Evolutionary conservation across 2,888 invertebrate species (phyloP), one percentile per base, ranked within the genome.

Genomic region (Cataglyphis altisquamis): DNA sequence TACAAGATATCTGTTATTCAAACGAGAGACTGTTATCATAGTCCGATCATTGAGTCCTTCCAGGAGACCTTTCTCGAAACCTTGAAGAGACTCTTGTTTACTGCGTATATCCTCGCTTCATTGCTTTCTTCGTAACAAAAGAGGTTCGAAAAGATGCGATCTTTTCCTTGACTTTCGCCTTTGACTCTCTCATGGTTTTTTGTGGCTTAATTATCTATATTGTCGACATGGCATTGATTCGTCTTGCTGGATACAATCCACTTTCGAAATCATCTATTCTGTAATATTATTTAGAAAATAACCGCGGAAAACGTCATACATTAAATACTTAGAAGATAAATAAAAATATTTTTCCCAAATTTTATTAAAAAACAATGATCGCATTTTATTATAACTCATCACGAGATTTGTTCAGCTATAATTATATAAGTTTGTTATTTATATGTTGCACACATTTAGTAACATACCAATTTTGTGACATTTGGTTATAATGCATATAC

Each of bases 11-110:
- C 39, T 67, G 29, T 82, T 82, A 60, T 74, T 82, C 60, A 82
- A 67, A 75, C 57, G n/a, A 25, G n/a, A 18, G 21, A 41, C 55
- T 52, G 70, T 70, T 80, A 80, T 80, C 80, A 29, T 8, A 21
- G 10, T 10, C 18, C 39, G 62, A 70, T 80, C 80, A 70, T 80
- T 70, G 80, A 25, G 63, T 63, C 70, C 80, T 80, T 80, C 70
- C 25, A 21, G 18, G 32, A 70, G 52, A 68, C 60, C 68, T 68
- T 52, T 52, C 55, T 68, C 62, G 60, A 52, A 36, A 21, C 70
- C 74, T 82, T 82, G 74, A 48, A 45, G 21, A 57, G 48, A 62
- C 41, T 32, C 25, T 39, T 39, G 10, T 57, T 48, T 48, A 55
- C 21, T 15, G 48, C n/a, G 21, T 52, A 21, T 77, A 66, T 25